Evolutionary conservation across 1,140 invertebrate species (phyloP).

Genomic region (Himalopsyche phryganea): DNA sequence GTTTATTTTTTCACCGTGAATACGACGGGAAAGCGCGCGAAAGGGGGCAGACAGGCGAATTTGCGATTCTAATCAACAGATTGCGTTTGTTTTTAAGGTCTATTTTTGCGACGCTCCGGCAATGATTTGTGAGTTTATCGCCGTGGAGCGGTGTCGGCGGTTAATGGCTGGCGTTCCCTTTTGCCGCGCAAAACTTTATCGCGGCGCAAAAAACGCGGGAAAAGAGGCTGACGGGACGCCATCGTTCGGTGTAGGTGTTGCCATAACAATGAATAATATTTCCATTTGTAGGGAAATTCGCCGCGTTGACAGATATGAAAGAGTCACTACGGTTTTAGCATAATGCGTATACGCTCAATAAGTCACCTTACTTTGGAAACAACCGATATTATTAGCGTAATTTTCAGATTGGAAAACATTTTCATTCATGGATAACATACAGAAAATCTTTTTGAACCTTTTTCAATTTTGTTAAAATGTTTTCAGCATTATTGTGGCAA

Average conservation of each 20-base stretch:
- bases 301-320: neutral
- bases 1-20: slow-evolving; percentile 14
- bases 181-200: slow-evolving; percentile 49
- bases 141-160: slow-evolving; percentile 39
- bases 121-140: slow-evolving; percentile 55
- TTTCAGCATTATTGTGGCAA: no score
- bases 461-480: no score
- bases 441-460: no score
- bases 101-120: slow-evolving; percentile 21
- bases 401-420: no score
- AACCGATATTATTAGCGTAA: no score
- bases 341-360: slow-evolving; percentile 1
- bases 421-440: no score
- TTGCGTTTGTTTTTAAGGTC: slow-evolving; percentile 32
- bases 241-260: slow-evolving; percentile 23
- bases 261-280: slow-evolving; percentile 31
- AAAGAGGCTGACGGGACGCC: slow-evolving; percentile 23
- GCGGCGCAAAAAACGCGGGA: slow-evolving; percentile 41
- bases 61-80: slow-evolving; percentile 33
- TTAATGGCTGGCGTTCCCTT: slow-evolving; percentile 51
- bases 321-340: neutral
- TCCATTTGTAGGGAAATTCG: slow-evolving; percentile 27
- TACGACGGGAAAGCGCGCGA: slow-evolving; percentile 15
- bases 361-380: neutral
- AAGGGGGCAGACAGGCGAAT: slow-evolving; percentile 25